phyloP scores from a whole-genome alignment of 2,113 vertebrate genomes.

The Scomber colias region DNA sequence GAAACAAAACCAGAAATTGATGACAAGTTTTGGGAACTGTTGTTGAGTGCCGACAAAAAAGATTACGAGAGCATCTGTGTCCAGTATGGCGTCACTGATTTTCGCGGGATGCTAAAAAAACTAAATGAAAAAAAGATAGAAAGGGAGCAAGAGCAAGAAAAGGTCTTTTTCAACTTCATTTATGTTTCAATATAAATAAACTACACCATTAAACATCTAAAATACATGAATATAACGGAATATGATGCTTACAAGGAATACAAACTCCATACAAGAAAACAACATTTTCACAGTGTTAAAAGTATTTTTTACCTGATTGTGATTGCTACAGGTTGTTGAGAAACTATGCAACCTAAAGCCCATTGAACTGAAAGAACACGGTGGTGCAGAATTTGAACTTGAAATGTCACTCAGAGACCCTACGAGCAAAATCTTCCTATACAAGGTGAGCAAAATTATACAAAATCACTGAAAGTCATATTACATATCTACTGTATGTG shows the following conservation, averaged over 20 bases:
- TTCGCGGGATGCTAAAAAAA: constrained; percentile 90
- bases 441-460: constrained; percentile 84
- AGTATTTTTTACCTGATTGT: neutral
- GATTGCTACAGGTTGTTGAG: constrained; percentile 82
- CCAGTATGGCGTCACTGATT: constrained; percentile 89
- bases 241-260: neutral
- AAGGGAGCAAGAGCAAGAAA: constrained; percentile 80
- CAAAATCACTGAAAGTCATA: neutral
- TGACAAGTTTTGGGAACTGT: constrained; percentile 88
- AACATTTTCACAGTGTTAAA: neutral
- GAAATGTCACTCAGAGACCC: constrained; percentile 89
- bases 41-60: constrained; percentile 88
- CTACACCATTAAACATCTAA: neutral
- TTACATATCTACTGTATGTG: neutral
- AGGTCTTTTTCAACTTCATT: constrained; percentile 74
- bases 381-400: constrained; percentile 86
- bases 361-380: constrained; percentile 81
- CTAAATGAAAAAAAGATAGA: constrained; percentile 87
- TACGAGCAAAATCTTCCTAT: constrained; percentile 88
- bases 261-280: neutral
- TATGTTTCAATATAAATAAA: neutral
- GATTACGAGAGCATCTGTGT: constrained; percentile 91
- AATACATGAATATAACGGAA: neutral
- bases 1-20: constrained; percentile 71
- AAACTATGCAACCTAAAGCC: constrained; percentile 85